These are phyloP conservation scores for Okamejei kenojei DNA, from an alignment of 2,797 vertebrate genomes.

Conservation along the genomic window DNA sequence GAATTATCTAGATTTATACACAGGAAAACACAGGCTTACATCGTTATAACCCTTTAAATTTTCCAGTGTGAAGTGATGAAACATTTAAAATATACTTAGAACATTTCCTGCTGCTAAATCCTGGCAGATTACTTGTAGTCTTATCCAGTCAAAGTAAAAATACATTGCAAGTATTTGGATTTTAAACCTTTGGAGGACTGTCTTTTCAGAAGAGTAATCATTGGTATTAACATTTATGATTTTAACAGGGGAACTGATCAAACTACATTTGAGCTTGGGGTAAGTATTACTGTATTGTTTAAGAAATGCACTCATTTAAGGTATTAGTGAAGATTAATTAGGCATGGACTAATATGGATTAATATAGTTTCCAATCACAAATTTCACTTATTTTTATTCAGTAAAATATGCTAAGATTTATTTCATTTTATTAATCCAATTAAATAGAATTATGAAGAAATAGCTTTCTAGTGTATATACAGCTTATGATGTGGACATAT, in stretches of 20 bases:
- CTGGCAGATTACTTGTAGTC: slow-evolving; percentile 86
- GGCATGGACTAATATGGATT: slow-evolving; percentile 99
- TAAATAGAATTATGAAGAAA: slow-evolving; percentile 99
- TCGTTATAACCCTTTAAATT: slow-evolving; percentile 12
- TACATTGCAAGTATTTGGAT: slow-evolving; percentile 99
- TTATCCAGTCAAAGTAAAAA: slow-evolving; percentile 99
- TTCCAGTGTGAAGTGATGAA: slow-evolving; percentile 4
- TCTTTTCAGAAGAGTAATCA: slow-evolving; percentile 99
- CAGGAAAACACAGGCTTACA: neutral
- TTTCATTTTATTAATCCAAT: slow-evolving; percentile 99
- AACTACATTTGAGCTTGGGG: slow-evolving; percentile 98
- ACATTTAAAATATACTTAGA: slow-evolving; percentile 60
- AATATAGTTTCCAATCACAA: slow-evolving; percentile 99
- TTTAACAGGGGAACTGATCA: slow-evolving; percentile 99
- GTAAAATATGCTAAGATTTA: slow-evolving; percentile 99
- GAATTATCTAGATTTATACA: neutral
- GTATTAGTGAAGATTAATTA: slow-evolving; percentile 99
- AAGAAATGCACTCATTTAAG: slow-evolving; percentile 99
- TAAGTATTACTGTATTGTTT: slow-evolving; percentile 99
- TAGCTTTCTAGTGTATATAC: slow-evolving; percentile 94
- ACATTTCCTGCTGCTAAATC: slow-evolving; percentile 95
- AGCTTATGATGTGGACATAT: slow-evolving; percentile 98
- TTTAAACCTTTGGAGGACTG: slow-evolving; percentile 98
- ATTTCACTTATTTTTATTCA: slow-evolving; percentile 84
- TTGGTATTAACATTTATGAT: slow-evolving; percentile 98